A percentile compares a stretch with the other conserved stretches of the same genome.
Evolutionary conservation across 2,113 vertebrate species (phyloP).

Genomic region (Carassius gibelio): DNA sequence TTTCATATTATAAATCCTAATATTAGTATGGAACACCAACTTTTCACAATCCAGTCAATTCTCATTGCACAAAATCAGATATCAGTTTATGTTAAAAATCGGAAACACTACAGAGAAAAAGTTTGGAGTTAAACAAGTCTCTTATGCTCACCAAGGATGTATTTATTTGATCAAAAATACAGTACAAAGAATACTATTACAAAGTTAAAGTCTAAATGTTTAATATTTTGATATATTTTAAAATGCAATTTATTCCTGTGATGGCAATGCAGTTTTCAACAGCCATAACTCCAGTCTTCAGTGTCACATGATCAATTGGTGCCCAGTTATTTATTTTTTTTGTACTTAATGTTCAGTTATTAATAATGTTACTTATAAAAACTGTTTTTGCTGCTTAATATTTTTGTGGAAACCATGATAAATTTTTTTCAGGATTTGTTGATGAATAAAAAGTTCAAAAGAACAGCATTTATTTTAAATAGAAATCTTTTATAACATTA

Average conservation of each 20-base stretch:
- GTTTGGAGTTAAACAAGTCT: too few relatives aligned
- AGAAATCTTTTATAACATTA: neutral
- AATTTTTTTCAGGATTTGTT: neutral
- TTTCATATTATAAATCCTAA: neutral
- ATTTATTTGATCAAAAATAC: too few relatives aligned
- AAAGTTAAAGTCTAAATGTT: neutral
- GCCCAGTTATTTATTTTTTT: neutral
- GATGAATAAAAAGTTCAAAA: neutral
- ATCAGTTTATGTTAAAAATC: neutral
- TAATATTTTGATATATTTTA: neutral
- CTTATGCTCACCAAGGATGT: too few relatives aligned
- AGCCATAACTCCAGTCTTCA: neutral
- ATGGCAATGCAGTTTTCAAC: neutral
- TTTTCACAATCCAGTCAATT: neutral
- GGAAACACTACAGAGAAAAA: neutral
- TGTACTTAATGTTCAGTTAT: neutral
- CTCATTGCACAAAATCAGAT: too few relatives aligned
- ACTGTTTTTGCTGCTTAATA: neutral
- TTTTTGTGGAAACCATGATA: neutral
- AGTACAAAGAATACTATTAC: neutral
- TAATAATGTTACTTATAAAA: neutral
- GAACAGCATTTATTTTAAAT: too few relatives aligned
- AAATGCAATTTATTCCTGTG: neutral
- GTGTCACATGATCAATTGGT: neutral
- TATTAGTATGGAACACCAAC: neutral